Base-by-base conservation (phyloP, 2,888 invertebrate species). In the Caenorhabditis virilis region DNA sequence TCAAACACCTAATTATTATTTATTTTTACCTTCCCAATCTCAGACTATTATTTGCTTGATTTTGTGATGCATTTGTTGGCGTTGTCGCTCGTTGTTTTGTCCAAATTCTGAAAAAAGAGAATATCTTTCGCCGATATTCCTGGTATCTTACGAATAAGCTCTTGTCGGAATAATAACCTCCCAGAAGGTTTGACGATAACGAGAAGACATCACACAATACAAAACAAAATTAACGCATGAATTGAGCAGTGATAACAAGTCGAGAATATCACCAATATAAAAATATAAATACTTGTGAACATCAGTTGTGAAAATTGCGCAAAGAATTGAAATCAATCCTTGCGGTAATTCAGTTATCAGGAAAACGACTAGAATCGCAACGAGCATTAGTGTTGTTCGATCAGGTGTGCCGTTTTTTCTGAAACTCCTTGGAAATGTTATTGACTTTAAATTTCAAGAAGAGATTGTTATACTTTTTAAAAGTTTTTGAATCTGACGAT, bases 181-280 rank as follows among this genome's bases (percentile, higher is more conserved):
- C 72, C 79, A 79, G 53, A 79, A 79, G 1, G 78, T 79, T 56
- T 77, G 57, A 33, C 70, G 39, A 48, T 73, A 71, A 30, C 75
- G 36, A 9, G 75, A 75, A 68, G 90, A 90, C 82, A 91, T 88
- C 42, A 89, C 88, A 77, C 90, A 90, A 83, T 91, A 91, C 64
- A 91, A 86, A 72, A 91, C 86, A 84, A 91, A 91, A 85, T 91
- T 91, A 45, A 88, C 88, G 0, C 90, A 89, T 4, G 90, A 89
- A 84, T 91, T 90, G 56, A 90, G 84, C 58, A 89, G 87, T 30
- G 89, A 87, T 57, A 91, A 84, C 43, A 90, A 86, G 83, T 91
- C 91, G 82, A 88, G 89, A 46, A 91, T 86, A 84, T 90, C 90
- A 15, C 90, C 90, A 18, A 89, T 85, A 30, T 75, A 71, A 51